Conservation (phyloP, 2,888 invertebrate genomes). For the Rotaria socialis region DNA sequence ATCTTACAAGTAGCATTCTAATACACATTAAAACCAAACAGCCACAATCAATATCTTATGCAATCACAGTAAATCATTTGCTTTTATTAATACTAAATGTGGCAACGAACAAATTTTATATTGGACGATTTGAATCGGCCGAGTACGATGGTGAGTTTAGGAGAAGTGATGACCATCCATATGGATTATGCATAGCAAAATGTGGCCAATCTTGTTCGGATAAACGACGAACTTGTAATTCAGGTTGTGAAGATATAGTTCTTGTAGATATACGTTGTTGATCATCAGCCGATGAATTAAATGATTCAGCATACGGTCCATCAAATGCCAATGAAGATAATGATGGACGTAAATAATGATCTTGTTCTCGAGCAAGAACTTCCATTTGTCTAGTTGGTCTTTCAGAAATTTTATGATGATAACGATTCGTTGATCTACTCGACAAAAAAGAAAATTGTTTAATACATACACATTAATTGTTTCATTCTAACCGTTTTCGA, state of each 20-base stretch:
- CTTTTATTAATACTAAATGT: not conserved
- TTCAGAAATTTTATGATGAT: not conserved
- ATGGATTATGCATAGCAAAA: not conserved
- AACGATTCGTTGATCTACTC: not conserved
- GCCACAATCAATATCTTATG: not conserved
- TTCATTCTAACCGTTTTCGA: conserved; percentile 18
- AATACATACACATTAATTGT: not conserved
- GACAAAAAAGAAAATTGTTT: too few relatives aligned
- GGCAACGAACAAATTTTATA: not conserved
- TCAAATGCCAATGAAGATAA: conserved; percentile 3
- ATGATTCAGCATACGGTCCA: not conserved
- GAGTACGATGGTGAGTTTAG: not conserved
- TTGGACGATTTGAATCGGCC: not conserved
- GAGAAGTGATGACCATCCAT: not conserved
- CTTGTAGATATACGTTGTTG: not conserved
- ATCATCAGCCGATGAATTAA: not conserved
- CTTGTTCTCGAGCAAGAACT: conserved; percentile 8
- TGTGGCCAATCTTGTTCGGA: conserved; percentile 15
- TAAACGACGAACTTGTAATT: conserved; percentile 30
- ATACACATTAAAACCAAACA: not conserved
- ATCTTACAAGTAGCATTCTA: not conserved
- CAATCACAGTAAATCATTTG: not conserved
- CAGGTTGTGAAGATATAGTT: not conserved
- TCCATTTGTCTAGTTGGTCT: not conserved
- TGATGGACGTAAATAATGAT: conserved; percentile 30